Percentiles rank a stretch among this genome's conserved stretches.
Evolutionary conservation across 2,888 invertebrate species (phyloP).

Genomic region (Eumerus sabulonum): DNA sequence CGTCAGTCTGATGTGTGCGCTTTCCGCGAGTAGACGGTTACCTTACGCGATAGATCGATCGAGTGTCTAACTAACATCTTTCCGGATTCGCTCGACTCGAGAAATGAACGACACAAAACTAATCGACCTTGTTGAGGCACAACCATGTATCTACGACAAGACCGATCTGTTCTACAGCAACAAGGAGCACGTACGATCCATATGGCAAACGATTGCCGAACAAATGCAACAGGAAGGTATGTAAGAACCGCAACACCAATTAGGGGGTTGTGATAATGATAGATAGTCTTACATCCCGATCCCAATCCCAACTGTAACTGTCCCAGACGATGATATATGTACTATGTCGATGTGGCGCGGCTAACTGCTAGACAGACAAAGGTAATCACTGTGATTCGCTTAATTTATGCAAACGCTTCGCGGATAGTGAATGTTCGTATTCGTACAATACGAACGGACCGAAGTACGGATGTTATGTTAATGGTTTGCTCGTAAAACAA

Average conservation of each 20-base stretch:
- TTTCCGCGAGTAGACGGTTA: conserved; percentile 57
- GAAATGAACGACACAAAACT: conserved; percentile 67
- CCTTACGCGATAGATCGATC: conserved; percentile 28
- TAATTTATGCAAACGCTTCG: conserved; percentile 65
- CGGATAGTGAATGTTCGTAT: conserved; percentile 63
- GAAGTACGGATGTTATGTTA: conserved; percentile 67
- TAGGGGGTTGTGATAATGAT: not conserved
- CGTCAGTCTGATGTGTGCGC: conserved; percentile 65
- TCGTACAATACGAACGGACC: conserved; percentile 44
- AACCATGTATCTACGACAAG: conserved; percentile 69
- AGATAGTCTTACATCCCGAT: too few relatives aligned
- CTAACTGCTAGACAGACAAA: conserved; percentile 60
- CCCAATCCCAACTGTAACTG: not conserved
- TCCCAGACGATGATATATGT: too few relatives aligned
- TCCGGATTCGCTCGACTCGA: too few relatives aligned
- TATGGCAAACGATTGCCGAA: conserved; percentile 68
- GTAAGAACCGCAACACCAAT: conserved; percentile 45
- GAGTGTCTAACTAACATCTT: conserved; percentile 15
- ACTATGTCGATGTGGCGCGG: conserved; percentile 12
- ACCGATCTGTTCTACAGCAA: conserved; percentile 69
- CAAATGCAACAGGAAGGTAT: conserved; percentile 70
- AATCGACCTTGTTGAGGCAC: conserved; percentile 69
- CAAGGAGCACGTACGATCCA: conserved; percentile 67
- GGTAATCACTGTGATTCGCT: conserved; percentile 53
- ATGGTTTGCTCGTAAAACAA: conserved; percentile 53